Evolutionary conservation across 2,888 invertebrate genomes (phyloP).

Genomic region (Nudaria mundana): DNA sequence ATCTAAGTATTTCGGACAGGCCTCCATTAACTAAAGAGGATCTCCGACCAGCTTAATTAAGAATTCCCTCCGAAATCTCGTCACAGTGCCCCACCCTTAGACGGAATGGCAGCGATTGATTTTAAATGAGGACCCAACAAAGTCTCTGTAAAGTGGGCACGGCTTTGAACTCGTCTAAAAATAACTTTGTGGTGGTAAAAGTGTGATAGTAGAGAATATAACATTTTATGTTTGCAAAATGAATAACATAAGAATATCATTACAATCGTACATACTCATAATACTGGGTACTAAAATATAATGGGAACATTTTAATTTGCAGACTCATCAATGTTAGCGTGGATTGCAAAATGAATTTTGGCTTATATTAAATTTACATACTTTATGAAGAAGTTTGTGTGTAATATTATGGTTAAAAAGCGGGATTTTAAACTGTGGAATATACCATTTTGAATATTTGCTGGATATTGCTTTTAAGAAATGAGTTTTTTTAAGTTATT

Average conservation of each 20-base stretch:
- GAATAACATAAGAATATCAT: constrained; percentile 36
- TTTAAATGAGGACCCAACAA: constrained; percentile 74
- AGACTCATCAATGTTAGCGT: constrained; percentile 23
- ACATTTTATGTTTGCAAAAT: too few relatives aligned
- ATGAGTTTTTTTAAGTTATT: too few relatives aligned
- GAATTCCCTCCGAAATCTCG: constrained; percentile 76
- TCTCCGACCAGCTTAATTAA: constrained; percentile 73
- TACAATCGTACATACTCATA: constrained; percentile 21
- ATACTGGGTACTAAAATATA: constrained; percentile 29
- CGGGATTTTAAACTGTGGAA: not conserved
- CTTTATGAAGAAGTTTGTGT: constrained; percentile 10
- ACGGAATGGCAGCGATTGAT: constrained; percentile 73
- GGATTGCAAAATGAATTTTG: constrained; percentile 14
- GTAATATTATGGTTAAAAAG: constrained; percentile 4
- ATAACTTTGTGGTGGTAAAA: constrained; percentile 56
- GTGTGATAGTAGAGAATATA: constrained; percentile 27
- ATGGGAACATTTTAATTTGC: constrained; percentile 29
- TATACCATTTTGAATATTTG: not conserved
- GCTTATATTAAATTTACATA: constrained; percentile 20
- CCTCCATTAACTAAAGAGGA: constrained; percentile 76
- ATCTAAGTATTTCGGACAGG: constrained; percentile 63
- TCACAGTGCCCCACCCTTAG: constrained; percentile 55
- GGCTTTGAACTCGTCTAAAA: constrained; percentile 54
- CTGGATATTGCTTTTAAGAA: too few relatives aligned
- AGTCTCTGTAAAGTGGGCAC: constrained; percentile 50